Evolutionary conservation across 2,888 invertebrate genomes (phyloP).

Genomic region (Meteorus colon): DNA sequence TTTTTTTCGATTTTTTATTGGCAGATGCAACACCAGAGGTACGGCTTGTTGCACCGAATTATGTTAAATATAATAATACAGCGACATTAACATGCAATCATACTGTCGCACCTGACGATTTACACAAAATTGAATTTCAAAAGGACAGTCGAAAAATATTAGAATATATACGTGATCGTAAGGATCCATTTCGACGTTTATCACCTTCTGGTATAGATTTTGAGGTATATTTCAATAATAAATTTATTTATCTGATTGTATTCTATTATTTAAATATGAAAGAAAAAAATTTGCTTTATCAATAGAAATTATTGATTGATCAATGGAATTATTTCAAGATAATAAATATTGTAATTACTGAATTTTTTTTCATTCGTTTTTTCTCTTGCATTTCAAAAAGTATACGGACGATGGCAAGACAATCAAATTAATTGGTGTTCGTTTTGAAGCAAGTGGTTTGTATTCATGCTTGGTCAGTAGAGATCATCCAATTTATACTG

Average conservation of each 20-base stretch:
- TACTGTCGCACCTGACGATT: slow-evolving; percentile 82
- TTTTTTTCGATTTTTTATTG: slow-evolving; percentile 29
- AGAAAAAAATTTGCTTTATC: too few species aligned
- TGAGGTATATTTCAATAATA: slow-evolving; percentile 75
- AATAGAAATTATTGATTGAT: too few species aligned
- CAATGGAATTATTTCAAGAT: too few species aligned
- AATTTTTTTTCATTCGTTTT: neutral
- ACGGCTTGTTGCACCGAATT: slow-evolving; percentile 81
- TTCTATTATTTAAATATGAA: too few species aligned
- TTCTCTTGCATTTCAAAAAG: slow-evolving; percentile 70
- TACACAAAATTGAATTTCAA: slow-evolving; percentile 87
- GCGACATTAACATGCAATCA: slow-evolving; percentile 84
- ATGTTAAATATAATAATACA: slow-evolving; percentile 82
- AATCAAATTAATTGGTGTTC: slow-evolving; percentile 82
- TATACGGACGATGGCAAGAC: slow-evolving; percentile 81
- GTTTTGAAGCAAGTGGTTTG: slow-evolving; percentile 85
- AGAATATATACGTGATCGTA: slow-evolving; percentile 85
- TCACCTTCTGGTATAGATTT: slow-evolving; percentile 78
- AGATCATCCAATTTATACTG: slow-evolving; percentile 87
- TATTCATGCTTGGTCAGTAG: slow-evolving; percentile 89
- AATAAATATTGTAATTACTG: too few species aligned
- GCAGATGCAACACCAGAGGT: slow-evolving; percentile 69
- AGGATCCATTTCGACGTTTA: slow-evolving; percentile 58
- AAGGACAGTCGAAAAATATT: slow-evolving; percentile 84
- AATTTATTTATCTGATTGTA: neutral